Percentiles rank a stretch among this genome's conserved stretches.
These are phyloP conservation scores for Sylvia borin DNA, from an alignment of 2,797 vertebrate genomes.

Conservation along the genomic window DNA sequence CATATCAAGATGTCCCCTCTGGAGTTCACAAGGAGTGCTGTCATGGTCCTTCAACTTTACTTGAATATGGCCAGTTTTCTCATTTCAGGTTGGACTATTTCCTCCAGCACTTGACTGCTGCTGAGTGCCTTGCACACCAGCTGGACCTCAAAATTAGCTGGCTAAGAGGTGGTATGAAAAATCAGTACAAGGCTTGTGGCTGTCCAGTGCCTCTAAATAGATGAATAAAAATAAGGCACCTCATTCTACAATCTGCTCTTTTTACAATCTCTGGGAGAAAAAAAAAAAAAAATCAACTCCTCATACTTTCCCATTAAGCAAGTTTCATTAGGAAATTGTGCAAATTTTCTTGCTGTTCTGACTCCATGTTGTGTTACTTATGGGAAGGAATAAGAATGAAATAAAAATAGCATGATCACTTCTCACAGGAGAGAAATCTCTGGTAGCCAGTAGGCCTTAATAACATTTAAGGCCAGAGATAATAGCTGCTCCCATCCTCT, in stretches of 20 bases:
- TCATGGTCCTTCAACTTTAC: background rate
- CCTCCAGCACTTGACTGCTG: background rate
- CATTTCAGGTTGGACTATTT: background rate
- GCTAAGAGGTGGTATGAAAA: background rate
- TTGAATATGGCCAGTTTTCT: background rate
- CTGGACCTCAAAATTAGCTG: background rate
- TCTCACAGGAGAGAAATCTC: background rate
- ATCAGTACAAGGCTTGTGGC: background rate
- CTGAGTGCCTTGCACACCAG: rapidly evolving
- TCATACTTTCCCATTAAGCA: background rate
- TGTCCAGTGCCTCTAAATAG: background rate
- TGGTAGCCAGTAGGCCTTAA: background rate
- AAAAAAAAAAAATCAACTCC: background rate
- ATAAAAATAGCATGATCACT: background rate
- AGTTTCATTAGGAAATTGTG: background rate
- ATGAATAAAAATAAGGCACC: rapidly evolving
- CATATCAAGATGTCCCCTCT: background rate
- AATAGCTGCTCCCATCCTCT: background rate
- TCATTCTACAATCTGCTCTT: background rate
- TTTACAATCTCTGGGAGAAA: rapidly evolving
- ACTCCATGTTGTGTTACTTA: background rate
- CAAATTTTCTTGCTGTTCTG: background rate
- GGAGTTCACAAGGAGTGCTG: background rate
- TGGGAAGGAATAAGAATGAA: background rate
- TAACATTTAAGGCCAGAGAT: background rate